phyloP scores from a whole-genome alignment of 2,113 vertebrate species.

The Macheiramphus alcinus region DNA sequence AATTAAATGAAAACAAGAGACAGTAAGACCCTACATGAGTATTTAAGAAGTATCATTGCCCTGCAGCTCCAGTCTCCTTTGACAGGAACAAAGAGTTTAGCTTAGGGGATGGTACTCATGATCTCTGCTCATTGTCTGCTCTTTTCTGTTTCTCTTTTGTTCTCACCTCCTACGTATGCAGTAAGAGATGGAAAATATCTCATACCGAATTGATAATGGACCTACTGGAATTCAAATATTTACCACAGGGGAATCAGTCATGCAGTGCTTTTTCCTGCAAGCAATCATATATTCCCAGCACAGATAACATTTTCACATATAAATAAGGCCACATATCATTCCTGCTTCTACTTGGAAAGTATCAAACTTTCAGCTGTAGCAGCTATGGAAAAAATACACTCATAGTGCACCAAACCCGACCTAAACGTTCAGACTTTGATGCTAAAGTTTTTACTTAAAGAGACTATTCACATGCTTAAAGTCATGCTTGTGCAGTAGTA shows the following conservation, averaged over 20 bases:
- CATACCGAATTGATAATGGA: slow-evolving; percentile 16
- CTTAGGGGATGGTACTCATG: not conserved
- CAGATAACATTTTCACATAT: not conserved
- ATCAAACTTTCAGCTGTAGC: not conserved
- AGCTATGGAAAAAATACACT: not conserved
- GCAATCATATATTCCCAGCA: not conserved
- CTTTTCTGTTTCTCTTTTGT: not conserved
- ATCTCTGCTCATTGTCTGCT: not conserved
- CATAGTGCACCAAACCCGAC: not conserved
- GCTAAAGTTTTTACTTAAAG: not conserved
- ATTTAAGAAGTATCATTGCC: not conserved
- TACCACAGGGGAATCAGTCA: not conserved
- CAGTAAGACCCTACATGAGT: not conserved
- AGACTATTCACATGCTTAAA: not conserved
- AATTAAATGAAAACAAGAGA: not conserved
- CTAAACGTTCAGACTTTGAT: not conserved
- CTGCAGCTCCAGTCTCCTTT: not conserved
- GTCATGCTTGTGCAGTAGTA: not conserved
- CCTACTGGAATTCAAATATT: slow-evolving; percentile 8
- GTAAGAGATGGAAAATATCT: not conserved
- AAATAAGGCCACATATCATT: not conserved
- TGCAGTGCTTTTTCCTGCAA: not conserved
- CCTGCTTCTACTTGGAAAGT: not conserved
- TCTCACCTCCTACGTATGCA: not conserved
- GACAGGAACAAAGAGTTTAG: not conserved